Conservation (phyloP, 2,113 vertebrate genomes). For the Cairina moschata region DNA sequence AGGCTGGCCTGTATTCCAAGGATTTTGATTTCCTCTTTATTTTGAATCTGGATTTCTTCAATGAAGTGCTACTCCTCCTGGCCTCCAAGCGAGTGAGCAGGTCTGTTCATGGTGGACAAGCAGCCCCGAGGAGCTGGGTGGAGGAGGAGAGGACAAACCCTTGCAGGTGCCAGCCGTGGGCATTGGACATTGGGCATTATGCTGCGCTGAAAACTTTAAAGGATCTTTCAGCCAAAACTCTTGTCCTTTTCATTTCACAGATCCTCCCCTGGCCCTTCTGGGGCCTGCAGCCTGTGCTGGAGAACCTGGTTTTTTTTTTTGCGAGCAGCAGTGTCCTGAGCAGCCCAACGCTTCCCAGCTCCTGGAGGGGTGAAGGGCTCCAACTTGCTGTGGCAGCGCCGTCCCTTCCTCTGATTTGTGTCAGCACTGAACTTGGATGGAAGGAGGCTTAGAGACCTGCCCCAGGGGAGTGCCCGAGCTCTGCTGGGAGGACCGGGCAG, state of each 20-base stretch:
- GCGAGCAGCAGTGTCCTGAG: background rate
- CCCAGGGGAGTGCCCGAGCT: rapidly evolving
- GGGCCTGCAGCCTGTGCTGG: background rate
- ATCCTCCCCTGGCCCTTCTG: background rate
- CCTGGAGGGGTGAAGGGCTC: background rate
- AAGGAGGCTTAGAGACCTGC: background rate
- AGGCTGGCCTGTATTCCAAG: background rate
- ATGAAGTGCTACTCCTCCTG: background rate
- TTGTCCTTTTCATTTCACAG: background rate
- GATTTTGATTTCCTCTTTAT: background rate
- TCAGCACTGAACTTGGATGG: background rate
- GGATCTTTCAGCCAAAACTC: background rate
- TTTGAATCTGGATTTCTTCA: background rate
- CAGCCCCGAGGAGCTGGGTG: background rate
- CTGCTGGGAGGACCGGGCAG: background rate
- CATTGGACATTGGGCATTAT: background rate
- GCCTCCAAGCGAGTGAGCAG: background rate
- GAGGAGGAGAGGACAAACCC: background rate
- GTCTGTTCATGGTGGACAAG: background rate
- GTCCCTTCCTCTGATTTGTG: background rate
- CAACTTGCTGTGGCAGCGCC: background rate
- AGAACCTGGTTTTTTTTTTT: background rate
- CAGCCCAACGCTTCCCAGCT: background rate
- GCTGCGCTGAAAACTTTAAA: background rate
- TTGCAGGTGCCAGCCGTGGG: background rate